Percentiles rank a stretch among this genome's conserved stretches.
Evolutionary conservation across 2,113 vertebrate species (phyloP).

Genomic region (Dasyprocta punctata): DNA sequence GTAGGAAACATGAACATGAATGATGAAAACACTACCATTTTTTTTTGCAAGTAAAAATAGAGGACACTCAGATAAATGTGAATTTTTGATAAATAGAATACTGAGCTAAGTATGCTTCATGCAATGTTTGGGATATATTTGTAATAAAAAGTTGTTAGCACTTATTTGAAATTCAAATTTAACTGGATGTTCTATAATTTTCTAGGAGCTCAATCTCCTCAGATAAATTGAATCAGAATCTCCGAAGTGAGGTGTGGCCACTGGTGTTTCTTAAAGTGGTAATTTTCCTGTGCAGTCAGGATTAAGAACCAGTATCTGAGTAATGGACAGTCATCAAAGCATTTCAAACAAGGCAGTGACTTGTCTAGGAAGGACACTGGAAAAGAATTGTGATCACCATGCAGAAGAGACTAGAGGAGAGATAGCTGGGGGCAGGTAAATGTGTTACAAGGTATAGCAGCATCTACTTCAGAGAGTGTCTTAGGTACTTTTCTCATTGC

Average conservation of each 20-base stretch:
- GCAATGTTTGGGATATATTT: neutral
- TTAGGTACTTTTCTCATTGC: neutral
- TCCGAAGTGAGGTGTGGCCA: neutral
- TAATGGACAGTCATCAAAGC: neutral
- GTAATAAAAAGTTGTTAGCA: neutral
- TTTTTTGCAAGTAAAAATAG: conserved; percentile 7
- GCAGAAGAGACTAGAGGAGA: neutral
- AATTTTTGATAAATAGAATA: neutral
- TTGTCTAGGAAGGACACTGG: neutral
- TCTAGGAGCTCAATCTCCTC: neutral
- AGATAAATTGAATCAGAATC: neutral
- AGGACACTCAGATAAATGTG: neutral
- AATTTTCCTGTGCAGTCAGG: neutral
- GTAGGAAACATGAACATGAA: neutral
- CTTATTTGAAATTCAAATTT: conserved; percentile 34
- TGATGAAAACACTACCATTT: neutral
- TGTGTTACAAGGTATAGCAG: neutral
- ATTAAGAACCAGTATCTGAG: neutral
- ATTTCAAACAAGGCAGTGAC: neutral
- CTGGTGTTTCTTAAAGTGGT: neutral
- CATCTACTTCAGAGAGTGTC: neutral
- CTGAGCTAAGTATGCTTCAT: neutral
- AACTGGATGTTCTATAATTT: neutral
- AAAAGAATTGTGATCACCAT: neutral
- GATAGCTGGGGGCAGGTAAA: neutral